Conservation (phyloP, 2,113 vertebrate species). For the Calonectris borealis region DNA sequence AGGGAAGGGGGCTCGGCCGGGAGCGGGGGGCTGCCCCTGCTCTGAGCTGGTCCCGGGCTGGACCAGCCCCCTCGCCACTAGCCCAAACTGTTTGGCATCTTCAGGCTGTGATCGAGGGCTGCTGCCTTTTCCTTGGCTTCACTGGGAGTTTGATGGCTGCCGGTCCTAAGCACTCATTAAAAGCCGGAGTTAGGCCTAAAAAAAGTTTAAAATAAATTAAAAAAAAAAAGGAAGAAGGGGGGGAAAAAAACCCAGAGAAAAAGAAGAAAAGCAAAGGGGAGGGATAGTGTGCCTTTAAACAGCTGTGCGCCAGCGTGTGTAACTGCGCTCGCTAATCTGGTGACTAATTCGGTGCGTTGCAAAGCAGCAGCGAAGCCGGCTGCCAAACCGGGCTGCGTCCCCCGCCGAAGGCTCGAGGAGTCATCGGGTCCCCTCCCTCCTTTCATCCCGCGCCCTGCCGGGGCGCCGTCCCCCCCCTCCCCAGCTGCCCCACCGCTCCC, state of each 20-base stretch:
- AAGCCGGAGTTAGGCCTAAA: not conserved
- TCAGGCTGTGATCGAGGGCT: not conserved
- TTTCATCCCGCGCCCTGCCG: not conserved
- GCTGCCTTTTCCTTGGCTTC: not conserved
- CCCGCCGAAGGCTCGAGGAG: slow-evolving; percentile 31
- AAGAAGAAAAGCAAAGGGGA: not conserved
- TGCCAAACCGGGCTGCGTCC: slow-evolving; percentile 48
- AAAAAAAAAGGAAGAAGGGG: too few relatives aligned
- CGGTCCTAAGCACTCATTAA: not conserved
- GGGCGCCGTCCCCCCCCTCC: not conserved
- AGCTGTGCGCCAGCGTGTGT: slow-evolving; percentile 48
- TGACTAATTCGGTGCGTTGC: slow-evolving; percentile 58
- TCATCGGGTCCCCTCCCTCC: not conserved
- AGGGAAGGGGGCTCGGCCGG: not conserved
- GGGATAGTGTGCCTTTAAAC: slow-evolving; percentile 66
- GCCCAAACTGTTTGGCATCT: not conserved
- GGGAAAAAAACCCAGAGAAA: rapidly evolving
- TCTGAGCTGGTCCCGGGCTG: not conserved
- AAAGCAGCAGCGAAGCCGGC: not conserved
- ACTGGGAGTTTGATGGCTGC: not conserved
- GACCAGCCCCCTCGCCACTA: not conserved
- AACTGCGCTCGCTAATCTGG: slow-evolving; percentile 48
- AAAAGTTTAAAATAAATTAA: not conserved
- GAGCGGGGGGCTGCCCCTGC: not conserved
- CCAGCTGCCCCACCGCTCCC: not conserved